A percentile compares a stretch with the other conserved stretches of the same genome.
These are phyloP conservation scores for Propsilocerus akamusi DNA, from an alignment of 1,140 invertebrate species.

Conservation along the genomic window DNA sequence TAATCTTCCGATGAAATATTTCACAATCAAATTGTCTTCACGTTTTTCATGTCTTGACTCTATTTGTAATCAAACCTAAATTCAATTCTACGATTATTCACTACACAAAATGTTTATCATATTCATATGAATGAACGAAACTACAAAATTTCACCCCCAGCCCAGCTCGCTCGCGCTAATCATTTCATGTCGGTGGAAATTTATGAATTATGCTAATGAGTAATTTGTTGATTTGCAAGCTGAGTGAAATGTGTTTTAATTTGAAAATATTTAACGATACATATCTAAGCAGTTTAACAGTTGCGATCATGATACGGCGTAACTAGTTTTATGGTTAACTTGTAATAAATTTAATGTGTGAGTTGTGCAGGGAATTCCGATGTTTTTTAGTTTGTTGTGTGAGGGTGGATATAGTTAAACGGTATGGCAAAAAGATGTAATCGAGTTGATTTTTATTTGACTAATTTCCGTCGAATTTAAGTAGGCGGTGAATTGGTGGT, in stretches of 20 bases:
- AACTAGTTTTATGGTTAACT: neutral
- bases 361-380: too few relatives aligned
- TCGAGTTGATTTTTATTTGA: neutral
- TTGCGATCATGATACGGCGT: neutral
- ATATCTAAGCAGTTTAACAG: slow-evolving; percentile 3
- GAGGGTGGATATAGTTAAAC: neutral
- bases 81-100: too few relatives aligned
- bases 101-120: too few relatives aligned
- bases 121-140: too few relatives aligned
- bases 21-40: too few relatives aligned
- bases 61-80: too few relatives aligned
- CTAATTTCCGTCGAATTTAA: neutral
- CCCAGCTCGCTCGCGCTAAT: too few relatives aligned
- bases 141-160: too few relatives aligned
- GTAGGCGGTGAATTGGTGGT: neutral
- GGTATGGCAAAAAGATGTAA: too few relatives aligned
- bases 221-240: slow-evolving; percentile 4
- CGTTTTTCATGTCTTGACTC: too few relatives aligned
- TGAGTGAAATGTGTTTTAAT: slow-evolving; percentile 2
- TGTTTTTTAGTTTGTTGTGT: too few relatives aligned
- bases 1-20: too few relatives aligned
- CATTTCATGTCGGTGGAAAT: neutral
- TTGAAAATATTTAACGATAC: neutral
- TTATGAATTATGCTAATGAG: slow-evolving; percentile 2
- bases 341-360: neutral